Conservation (phyloP, 1,140 invertebrate species). For the Drosophila ogumai region DNA sequence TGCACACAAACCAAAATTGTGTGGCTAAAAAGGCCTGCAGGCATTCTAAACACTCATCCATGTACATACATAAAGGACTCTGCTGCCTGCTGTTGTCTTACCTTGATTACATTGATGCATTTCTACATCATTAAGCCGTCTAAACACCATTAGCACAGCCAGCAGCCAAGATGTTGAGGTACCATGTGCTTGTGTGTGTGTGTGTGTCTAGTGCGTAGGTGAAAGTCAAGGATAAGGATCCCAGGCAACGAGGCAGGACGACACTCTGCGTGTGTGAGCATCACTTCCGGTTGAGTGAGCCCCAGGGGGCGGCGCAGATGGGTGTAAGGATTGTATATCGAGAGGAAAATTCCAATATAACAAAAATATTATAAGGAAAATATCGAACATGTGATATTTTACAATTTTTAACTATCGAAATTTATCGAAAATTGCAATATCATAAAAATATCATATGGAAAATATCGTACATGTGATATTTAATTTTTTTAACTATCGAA, state of each 20-base stretch:
- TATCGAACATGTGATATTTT: neutral
- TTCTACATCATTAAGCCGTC: constrained; percentile 79
- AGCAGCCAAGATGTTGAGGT: constrained; percentile 53
- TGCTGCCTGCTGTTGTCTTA: constrained; percentile 33
- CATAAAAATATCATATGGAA: no score
- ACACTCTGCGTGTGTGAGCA: constrained; percentile 45
- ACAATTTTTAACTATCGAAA: no score
- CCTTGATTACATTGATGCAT: constrained; percentile 80
- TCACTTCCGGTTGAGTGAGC: constrained; percentile 73
- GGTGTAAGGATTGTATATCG: neutral
- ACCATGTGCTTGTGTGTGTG: constrained; percentile 8
- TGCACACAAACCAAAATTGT: constrained; percentile 29
- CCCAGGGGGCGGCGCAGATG: constrained; percentile 22
- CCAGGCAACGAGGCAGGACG: constrained; percentile 5
- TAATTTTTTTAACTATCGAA: no score
- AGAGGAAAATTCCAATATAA: neutral
- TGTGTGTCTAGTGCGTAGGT: constrained; percentile 1
- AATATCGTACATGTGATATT: no score
- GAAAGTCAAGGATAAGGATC: constrained; percentile 47
- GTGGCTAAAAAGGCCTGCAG: constrained; percentile 15
- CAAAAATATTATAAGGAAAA: neutral
- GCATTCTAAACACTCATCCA: neutral
- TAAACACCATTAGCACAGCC: constrained; percentile 68
- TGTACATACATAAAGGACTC: neutral
- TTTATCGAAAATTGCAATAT: no score